Evolutionary conservation across 2,888 invertebrate genomes (phyloP).

Genomic region (Heliconius erato): DNA sequence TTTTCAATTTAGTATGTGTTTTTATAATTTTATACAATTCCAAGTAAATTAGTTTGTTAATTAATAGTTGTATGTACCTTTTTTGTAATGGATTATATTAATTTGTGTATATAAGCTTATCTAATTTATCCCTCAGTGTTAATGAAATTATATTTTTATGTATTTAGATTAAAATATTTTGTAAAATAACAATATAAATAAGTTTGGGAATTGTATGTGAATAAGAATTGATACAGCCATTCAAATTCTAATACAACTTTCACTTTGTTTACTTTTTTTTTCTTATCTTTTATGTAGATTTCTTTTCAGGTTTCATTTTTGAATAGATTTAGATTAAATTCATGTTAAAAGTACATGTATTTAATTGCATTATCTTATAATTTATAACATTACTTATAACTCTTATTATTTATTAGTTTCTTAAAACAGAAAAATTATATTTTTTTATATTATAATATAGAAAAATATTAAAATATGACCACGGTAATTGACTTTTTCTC

Average conservation of each 20-base stretch:
- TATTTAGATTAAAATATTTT: background rate
- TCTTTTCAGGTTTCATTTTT: background rate
- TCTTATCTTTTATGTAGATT: background rate
- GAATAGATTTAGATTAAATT: background rate
- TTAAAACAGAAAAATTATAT: too few relatives aligned
- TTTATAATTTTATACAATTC: background rate
- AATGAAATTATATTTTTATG: background rate
- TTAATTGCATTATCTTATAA: too few relatives aligned
- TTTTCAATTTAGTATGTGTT: background rate
- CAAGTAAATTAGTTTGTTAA: background rate
- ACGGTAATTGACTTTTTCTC: too few relatives aligned
- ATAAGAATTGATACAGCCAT: background rate
- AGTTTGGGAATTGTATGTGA: background rate
- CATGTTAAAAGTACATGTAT: background rate
- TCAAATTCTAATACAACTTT: background rate
- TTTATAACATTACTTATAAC: too few relatives aligned
- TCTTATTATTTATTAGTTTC: too few relatives aligned
- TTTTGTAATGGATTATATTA: background rate
- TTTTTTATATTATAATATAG: too few relatives aligned
- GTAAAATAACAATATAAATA: background rate
- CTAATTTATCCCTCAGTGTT: background rate
- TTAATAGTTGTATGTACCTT: background rate
- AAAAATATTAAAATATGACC: too few relatives aligned
- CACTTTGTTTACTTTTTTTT: slow-evolving; percentile 9
- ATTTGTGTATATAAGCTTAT: background rate